Conservation (phyloP, 2,888 invertebrate species). For the Muschampia plurimacula region DNA sequence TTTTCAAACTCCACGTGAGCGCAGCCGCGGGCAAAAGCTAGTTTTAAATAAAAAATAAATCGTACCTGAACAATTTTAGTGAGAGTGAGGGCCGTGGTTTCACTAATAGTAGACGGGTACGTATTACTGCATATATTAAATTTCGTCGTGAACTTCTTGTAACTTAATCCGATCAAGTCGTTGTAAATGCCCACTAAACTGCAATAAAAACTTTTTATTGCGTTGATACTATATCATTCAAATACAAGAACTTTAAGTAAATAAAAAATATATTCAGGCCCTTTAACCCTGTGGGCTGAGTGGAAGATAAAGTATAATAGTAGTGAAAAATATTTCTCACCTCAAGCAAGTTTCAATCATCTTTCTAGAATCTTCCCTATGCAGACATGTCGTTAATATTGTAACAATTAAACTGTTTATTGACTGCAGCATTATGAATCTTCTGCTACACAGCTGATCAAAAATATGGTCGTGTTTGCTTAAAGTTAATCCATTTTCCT, state of each 20-base stretch:
- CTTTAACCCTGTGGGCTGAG: too few species aligned
- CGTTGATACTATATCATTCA: too few species aligned
- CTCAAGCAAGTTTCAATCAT: conserved; percentile 84
- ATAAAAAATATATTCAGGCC: too few species aligned
- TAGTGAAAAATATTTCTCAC: conserved; percentile 59
- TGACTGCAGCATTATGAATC: conserved; percentile 84
- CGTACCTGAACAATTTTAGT: conserved; percentile 90
- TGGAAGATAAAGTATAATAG: background rate
- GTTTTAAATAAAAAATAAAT: conserved; percentile 18
- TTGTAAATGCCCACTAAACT: conserved; percentile 88
- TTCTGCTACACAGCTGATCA: conserved; percentile 80
- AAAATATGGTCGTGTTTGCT: conserved; percentile 83
- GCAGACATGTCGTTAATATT: conserved; percentile 81
- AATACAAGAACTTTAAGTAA: too few species aligned
- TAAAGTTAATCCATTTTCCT: conserved; percentile 67
- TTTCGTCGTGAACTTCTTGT: conserved; percentile 83
- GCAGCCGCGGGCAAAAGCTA: too few species aligned
- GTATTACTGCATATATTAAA: conserved; percentile 90
- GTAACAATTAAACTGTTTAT: conserved; percentile 83
- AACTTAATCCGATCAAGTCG: conserved; percentile 85
- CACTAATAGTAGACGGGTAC: conserved; percentile 89
- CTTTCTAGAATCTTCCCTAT: conserved; percentile 85
- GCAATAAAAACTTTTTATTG: conserved; percentile 52
- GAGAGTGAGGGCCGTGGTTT: conserved; percentile 89
- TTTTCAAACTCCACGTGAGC: too few species aligned